A percentile compares a stretch with the other conserved stretches of the same genome.
phyloP scores from a whole-genome alignment of 2,797 vertebrate genomes.

The Phrynocephalus vlangalii region DNA sequence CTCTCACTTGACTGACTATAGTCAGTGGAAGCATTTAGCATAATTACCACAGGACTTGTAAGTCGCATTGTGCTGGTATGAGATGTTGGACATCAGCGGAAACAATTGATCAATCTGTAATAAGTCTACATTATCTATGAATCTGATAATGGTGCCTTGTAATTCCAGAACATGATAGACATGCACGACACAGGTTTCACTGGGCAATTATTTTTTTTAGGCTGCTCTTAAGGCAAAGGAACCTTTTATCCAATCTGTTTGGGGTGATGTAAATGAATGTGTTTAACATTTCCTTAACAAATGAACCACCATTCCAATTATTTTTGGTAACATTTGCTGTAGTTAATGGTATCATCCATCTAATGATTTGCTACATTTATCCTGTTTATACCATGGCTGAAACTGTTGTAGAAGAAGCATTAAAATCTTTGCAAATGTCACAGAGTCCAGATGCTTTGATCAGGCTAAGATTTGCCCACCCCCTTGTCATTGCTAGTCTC shows the following conservation, averaged over 20 bases:
- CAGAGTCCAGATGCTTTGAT: conserved; percentile 80
- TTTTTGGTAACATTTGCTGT: conserved; percentile 70
- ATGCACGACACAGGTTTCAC: conserved; percentile 66
- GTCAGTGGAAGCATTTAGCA: conserved; percentile 68
- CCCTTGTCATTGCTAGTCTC: conserved; percentile 79
- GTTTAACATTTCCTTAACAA: conserved; percentile 66
- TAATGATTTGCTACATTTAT: conserved; percentile 71
- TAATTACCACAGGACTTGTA: conserved; percentile 68
- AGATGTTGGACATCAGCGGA: conserved; percentile 67
- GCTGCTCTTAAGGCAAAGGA: conserved; percentile 57
- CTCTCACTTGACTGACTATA: conserved; percentile 71
- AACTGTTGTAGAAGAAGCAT: conserved; percentile 74
- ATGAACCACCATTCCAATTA: conserved; percentile 62
- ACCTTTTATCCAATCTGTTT: conserved; percentile 58
- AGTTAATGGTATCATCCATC: conserved; percentile 73
- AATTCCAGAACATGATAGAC: conserved; percentile 66
- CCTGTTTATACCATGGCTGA: conserved; percentile 75
- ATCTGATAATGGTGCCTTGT: conserved; percentile 68
- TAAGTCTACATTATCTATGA: conserved; percentile 67
- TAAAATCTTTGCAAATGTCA: conserved; percentile 81
- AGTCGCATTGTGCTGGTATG: conserved; percentile 59
- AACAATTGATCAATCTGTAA: conserved; percentile 74
- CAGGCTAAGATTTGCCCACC: conserved; percentile 77
- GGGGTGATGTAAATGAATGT: conserved; percentile 60
- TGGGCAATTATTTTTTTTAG: conserved; percentile 70